Conservation (phyloP, 2,113 vertebrate species). For the Elgaria multicarinata region DNA sequence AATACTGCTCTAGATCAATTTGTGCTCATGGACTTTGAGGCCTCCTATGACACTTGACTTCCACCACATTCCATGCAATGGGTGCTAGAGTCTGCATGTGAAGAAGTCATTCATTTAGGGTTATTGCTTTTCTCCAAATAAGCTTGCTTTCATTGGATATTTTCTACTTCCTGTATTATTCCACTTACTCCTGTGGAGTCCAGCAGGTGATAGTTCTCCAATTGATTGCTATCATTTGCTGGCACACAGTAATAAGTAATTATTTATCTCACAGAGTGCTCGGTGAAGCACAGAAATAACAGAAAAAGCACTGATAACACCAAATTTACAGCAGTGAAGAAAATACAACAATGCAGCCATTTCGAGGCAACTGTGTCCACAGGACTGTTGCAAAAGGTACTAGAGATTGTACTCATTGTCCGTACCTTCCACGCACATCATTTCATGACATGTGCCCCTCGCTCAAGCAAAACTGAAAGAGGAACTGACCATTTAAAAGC, state of each 20-base stretch:
- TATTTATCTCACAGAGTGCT: conserved; percentile 36
- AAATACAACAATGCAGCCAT: not conserved
- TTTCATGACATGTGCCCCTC: not conserved
- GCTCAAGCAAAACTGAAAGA: not conserved
- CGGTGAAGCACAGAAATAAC: conserved; percentile 19
- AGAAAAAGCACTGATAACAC: not conserved
- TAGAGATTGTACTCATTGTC: not conserved
- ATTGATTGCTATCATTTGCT: conserved; percentile 19
- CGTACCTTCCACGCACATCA: not conserved
- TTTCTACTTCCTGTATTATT: conserved; percentile 6
- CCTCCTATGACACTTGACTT: not conserved
- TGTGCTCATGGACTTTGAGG: not conserved
- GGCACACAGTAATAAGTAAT: conserved; percentile 5
- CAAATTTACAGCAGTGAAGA: conserved; percentile 11
- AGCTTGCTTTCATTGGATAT: conserved; percentile 5
- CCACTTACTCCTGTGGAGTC: conserved; percentile 21
- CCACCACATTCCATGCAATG: not conserved
- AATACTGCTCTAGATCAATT: not conserved
- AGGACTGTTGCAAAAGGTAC: not conserved
- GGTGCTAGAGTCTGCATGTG: not conserved
- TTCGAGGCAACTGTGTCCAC: conserved; percentile 1
- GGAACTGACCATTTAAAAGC: not conserved
- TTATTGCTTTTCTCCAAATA: not conserved
- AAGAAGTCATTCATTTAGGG: not conserved
- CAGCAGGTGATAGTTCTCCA: conserved; percentile 21